phyloP scores from a whole-genome alignment of 37 sponge, comb jelly and placozoan genomes.

The Hexactinellida sp. region DNA sequence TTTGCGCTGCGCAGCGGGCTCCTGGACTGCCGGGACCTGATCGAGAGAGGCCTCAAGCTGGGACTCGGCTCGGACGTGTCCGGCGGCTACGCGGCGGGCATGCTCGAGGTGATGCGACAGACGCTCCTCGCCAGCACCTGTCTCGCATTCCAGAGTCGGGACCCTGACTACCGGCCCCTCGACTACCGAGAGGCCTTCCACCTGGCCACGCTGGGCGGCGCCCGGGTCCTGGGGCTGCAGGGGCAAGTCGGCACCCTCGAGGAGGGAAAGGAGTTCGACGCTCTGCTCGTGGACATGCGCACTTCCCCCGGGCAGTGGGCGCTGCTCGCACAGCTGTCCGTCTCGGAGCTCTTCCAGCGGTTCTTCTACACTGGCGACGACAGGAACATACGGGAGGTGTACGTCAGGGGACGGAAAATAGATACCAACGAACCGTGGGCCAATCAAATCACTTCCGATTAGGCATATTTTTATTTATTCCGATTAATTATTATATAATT shows the following conservation, averaged over 20 bases:
- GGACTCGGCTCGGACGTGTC: constrained; percentile 69
- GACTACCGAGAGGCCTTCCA: constrained; percentile 52
- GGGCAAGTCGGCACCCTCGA: constrained; percentile 50
- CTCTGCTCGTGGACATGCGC: neutral
- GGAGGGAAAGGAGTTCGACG: constrained; percentile 21
- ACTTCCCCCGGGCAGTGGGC: neutral
- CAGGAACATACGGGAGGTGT: constrained; percentile 26
- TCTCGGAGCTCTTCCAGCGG: neutral
- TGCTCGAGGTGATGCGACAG: constrained; percentile 42
- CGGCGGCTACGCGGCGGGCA: constrained; percentile 46
- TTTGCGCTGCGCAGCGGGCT: constrained; percentile 38
- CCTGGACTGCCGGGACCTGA: constrained; percentile 28
- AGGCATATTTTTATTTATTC: too few species aligned
- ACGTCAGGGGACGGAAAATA: constrained; percentile 19
- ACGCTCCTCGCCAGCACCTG: constrained; percentile 34
- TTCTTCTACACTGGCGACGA: constrained; percentile 29
- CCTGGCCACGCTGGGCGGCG: constrained; percentile 68
- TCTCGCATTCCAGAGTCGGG: constrained; percentile 18
- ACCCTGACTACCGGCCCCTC: neutral
- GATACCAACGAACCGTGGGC: too few species aligned
- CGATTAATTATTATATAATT: too few species aligned
- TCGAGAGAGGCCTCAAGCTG: constrained; percentile 38
- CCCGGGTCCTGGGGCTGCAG: constrained; percentile 38
- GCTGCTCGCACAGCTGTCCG: neutral
- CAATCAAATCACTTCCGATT: too few species aligned